Conservation (phyloP, 2,888 invertebrate species). For the Drosophila stalkeri region DNA sequence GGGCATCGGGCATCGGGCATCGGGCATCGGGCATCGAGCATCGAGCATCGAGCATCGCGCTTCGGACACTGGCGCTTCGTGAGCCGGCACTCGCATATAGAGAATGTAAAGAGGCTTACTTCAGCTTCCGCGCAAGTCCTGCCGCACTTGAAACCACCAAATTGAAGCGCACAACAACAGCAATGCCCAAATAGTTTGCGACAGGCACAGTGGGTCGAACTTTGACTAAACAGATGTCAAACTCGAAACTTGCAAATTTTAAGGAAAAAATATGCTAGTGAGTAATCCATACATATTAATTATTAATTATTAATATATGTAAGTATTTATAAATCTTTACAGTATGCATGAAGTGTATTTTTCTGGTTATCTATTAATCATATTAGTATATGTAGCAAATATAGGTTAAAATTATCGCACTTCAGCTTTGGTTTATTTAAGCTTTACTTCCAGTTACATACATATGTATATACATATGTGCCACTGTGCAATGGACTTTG, state of each 20-base stretch:
- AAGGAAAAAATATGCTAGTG: neutral
- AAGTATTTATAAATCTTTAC: neutral
- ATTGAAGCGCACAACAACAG: constrained; percentile 6
- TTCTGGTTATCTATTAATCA: neutral
- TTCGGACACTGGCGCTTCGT: constrained; percentile 5
- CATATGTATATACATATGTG: neutral
- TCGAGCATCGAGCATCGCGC: neutral
- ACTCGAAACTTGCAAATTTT: neutral
- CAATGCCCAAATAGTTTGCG: constrained; percentile 9
- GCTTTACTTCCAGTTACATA: neutral
- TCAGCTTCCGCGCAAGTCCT: constrained; percentile 80
- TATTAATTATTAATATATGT: neutral
- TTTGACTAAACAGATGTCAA: neutral
- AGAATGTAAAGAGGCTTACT: constrained; percentile 1
- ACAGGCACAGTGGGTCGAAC: constrained; percentile 32
- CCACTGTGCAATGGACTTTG: constrained; percentile 59
- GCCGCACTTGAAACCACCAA: constrained; percentile 26
- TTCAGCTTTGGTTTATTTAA: neutral
- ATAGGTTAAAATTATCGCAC: neutral
- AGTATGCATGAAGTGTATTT: neutral
- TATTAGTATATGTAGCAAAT: neutral
- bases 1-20: neutral
- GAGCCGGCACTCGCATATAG: neutral
- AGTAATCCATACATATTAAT: too few relatives aligned
- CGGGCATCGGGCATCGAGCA: neutral